Evolutionary conservation across 2,888 invertebrate genomes (phyloP).

Genomic region (Thereva nobilitata): DNA sequence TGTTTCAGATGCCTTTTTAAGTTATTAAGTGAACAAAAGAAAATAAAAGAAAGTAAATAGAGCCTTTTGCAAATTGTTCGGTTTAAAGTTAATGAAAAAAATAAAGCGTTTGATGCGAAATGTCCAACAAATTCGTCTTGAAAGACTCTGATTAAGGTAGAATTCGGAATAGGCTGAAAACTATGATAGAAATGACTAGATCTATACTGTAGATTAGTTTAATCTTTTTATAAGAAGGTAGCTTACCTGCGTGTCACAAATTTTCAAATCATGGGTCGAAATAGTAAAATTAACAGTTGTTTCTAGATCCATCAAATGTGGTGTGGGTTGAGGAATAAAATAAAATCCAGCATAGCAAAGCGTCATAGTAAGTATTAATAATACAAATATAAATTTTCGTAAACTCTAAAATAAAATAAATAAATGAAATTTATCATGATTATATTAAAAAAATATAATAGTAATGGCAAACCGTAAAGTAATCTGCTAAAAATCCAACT

Average conservation of each 20-base stretch:
- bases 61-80: no score
- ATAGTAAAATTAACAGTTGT: slow-evolving; percentile 46
- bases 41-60: no score
- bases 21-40: no score
- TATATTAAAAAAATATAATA: slow-evolving; percentile 5
- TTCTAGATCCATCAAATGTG: slow-evolving; percentile 45
- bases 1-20: no score
- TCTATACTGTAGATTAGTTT: no score
- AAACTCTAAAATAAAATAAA: slow-evolving; percentile 34
- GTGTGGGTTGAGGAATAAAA: slow-evolving; percentile 63
- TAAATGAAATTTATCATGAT: neutral
- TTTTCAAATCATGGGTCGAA: slow-evolving; percentile 39
- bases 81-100: no score
- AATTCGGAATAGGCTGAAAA: no score
- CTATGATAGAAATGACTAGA: no score
- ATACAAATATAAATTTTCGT: slow-evolving; percentile 73
- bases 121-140: no score
- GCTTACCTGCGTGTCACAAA: slow-evolving; percentile 45
- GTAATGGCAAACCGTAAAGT: slow-evolving; percentile 61
- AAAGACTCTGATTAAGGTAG: no score
- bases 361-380: slow-evolving; percentile 68
- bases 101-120: no score
- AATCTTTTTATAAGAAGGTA: neutral
- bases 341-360: slow-evolving; percentile 71
- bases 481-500: slow-evolving; percentile 76